Base-by-base conservation (phyloP, 2,888 invertebrate species). In the Litoditis marina region DNA sequence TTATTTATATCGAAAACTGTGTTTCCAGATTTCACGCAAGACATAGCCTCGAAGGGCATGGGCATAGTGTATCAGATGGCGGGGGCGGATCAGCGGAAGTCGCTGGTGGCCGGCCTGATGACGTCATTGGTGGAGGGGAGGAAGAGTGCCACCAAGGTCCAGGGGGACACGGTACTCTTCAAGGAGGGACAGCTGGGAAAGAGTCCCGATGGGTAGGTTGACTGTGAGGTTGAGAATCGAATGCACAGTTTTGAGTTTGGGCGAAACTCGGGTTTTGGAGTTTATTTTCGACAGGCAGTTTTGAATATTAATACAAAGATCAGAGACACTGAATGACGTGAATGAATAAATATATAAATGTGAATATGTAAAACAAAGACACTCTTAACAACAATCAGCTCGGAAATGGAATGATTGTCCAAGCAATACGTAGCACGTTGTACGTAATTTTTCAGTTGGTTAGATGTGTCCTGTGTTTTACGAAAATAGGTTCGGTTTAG, bases 141-240 rank as follows among this genome's bases (percentile, higher is more conserved):
- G 42, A 47, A 54, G 31, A 66, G 65, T 4, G 63, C 44, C 19
- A 42, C 50, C 8, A 73, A 74, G 51, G 60, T 93, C 36, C 88
- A 89, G 0, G 88, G 88, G 0, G 91, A 92, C 56, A 92, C 92
- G 0, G 89, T 91, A 85, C 86, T 94, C 64, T 93, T 93, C 83
- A 91, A 92, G 67, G 91, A 91, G 77, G 92, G 92, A 27, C 89
- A 91, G 84, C 84, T 93, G 11, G 93, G 92, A 34, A 89, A 89
- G 82, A 88, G 90, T 6, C 92, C 93, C 2, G 90, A 91, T 25
- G 93, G 92, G 91, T 91, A 86, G 84, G 83, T 16, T 4, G 8
- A 44, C 46, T 49, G 3, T 22, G 5, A 5, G 3, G 4, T 5
- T 44, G 8, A 3, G n/a, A n/a, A n/a, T n/a, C n/a, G n/a, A n/a